phyloP scores from a whole-genome alignment of 2,888 invertebrate genomes.

The Steinernema scapterisci region DNA sequence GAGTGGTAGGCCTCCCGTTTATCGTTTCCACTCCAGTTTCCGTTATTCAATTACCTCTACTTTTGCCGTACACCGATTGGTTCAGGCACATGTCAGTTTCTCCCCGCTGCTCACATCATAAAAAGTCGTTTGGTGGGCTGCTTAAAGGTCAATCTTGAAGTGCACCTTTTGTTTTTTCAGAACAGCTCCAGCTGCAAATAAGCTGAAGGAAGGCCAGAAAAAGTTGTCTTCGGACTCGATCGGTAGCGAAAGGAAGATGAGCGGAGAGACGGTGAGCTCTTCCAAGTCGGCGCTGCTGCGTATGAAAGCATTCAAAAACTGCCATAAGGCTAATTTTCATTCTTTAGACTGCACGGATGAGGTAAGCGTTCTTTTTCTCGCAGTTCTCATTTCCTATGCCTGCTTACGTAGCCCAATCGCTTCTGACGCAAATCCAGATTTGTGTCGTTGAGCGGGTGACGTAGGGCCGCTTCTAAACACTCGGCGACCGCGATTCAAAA shows the following conservation, averaged over 20 bases:
- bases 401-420: neutral
- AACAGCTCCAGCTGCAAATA: neutral
- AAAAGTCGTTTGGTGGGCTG: too few relatives aligned
- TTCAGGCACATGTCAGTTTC: too few relatives aligned
- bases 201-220: constrained; percentile 2
- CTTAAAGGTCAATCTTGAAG: too few relatives aligned
- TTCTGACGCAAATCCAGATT: constrained; percentile 17
- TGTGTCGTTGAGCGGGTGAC: constrained; percentile 4
- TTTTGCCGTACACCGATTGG: too few relatives aligned
- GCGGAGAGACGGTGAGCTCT: neutral
- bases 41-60: too few relatives aligned
- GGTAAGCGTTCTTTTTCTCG: neutral
- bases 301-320: constrained; percentile 17
- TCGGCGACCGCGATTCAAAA: neutral
- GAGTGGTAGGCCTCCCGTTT: too few relatives aligned
- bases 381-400: constrained; percentile 13
- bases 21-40: too few relatives aligned
- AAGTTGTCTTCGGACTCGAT: constrained; percentile 1
- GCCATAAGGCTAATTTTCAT: constrained; percentile 12
- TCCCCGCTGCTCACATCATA: too few relatives aligned
- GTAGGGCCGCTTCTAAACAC: neutral
- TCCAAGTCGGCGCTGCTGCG: neutral
- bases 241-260: neutral
- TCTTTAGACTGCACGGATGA: constrained; percentile 9
- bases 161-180: neutral